phyloP scores from a whole-genome alignment of 2,888 invertebrate genomes.

The Siphlonurus alternatus region DNA sequence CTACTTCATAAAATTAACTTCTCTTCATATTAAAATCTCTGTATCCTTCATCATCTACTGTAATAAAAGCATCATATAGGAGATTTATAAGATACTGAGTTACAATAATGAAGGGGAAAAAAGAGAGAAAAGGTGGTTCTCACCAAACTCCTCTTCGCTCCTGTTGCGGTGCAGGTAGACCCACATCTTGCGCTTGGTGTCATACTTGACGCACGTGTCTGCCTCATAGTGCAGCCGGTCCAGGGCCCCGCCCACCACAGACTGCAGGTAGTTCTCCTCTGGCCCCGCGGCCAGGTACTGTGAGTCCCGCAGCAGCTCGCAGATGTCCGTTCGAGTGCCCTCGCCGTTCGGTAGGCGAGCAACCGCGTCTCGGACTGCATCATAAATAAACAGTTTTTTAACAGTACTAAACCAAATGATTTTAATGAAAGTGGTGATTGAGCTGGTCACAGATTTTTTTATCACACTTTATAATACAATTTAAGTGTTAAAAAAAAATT shows the following conservation, averaged over 20 bases:
- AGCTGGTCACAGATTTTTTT: too few species aligned
- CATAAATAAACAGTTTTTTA: not conserved
- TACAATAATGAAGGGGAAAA: too few species aligned
- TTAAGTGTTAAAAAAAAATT: too few species aligned
- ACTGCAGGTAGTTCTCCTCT: constrained; percentile 50
- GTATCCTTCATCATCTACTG: not conserved
- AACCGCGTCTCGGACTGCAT: constrained; percentile 71
- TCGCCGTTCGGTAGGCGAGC: constrained; percentile 89
- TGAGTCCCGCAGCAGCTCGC: constrained; percentile 66
- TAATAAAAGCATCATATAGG: not conserved
- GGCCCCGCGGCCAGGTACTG: constrained; percentile 38
- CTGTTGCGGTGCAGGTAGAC: constrained; percentile 75
- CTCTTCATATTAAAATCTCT: too few species aligned
- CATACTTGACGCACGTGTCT: constrained; percentile 88
- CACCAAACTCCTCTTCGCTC: constrained; percentile 46
- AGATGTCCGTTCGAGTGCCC: constrained; percentile 80
- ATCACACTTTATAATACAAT: too few species aligned
- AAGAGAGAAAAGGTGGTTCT: constrained; percentile 15
- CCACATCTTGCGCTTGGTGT: constrained; percentile 83
- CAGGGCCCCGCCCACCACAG: constrained; percentile 76
- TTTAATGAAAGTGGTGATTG: too few species aligned
- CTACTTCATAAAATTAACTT: too few species aligned
- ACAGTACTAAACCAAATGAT: not conserved
- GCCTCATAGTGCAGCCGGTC: constrained; percentile 79
- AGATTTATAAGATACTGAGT: too few species aligned